Evolutionary conservation across 2,888 invertebrate species (phyloP).

Genomic region (Rhopalosiphum nymphaeae): DNA sequence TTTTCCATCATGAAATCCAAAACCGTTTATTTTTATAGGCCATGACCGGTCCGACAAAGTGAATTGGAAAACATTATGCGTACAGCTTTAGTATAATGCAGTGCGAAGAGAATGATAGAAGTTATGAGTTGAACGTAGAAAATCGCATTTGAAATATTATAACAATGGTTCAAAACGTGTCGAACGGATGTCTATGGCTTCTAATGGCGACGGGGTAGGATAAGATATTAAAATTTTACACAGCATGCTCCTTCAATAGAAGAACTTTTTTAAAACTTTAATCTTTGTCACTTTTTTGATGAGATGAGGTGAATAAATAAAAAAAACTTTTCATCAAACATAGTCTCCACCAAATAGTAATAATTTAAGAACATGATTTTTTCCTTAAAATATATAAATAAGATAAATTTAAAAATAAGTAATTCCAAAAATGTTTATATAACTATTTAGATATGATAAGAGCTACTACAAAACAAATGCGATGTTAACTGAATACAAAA

Average conservation of each 20-base stretch:
- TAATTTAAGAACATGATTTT: slow-evolving; percentile 27
- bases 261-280: slow-evolving; percentile 58
- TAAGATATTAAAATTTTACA: slow-evolving; percentile 58
- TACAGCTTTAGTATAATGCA: not conserved
- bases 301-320: slow-evolving; percentile 29
- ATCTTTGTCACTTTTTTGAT: slow-evolving; percentile 44
- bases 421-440: not conserved
- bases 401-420: not conserved
- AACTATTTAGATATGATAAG: not conserved
- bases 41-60: slow-evolving; percentile 9
- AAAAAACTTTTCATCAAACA: slow-evolving; percentile 20
- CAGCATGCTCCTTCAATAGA: slow-evolving; percentile 35
- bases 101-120: not conserved
- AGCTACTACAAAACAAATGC: not conserved
- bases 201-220: slow-evolving; percentile 32
- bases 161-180: slow-evolving; percentile 54
- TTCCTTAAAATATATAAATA: too few species aligned
- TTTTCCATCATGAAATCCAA: slow-evolving; percentile 37
- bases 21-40: slow-evolving; percentile 46
- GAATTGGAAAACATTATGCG: slow-evolving; percentile 58
- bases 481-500: not conserved
- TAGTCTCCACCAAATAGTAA: not conserved
- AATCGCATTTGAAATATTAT: slow-evolving; percentile 60
- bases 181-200: slow-evolving; percentile 45
- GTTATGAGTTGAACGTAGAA: slow-evolving; percentile 51